phyloP scores from a whole-genome alignment of 2,797 vertebrate species.

The Rallus crepitans region DNA sequence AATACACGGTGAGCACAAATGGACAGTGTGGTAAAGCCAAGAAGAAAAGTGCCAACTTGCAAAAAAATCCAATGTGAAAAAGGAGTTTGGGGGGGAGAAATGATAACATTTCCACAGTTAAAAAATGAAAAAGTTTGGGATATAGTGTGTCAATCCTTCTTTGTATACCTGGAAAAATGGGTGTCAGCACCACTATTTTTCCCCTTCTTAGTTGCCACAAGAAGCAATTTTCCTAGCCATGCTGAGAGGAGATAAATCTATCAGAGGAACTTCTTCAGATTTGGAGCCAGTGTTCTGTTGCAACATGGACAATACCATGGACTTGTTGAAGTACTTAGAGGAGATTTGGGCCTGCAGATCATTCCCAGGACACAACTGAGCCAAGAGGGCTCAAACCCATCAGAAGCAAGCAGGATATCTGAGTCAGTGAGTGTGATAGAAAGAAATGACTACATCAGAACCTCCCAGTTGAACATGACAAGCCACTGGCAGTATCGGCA shows the following conservation, averaged over 20 bases:
- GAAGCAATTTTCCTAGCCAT: neutral
- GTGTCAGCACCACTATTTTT: neutral
- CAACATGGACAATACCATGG: neutral
- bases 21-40: neutral
- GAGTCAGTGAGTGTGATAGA: conserved; percentile 34
- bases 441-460: conserved; percentile 10
- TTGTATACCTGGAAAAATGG: conserved; percentile 11
- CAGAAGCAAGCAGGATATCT: neutral
- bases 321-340: neutral
- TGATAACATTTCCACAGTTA: neutral
- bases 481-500: neutral
- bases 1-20: neutral
- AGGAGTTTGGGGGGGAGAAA: neutral
- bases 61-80: conserved; percentile 10
- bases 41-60: conserved; percentile 29
- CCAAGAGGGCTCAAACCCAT: neutral
- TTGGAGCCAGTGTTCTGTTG: neutral
- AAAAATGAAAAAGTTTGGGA: neutral
- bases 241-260: neutral
- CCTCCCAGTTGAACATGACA: neutral
- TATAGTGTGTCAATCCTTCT: neutral
- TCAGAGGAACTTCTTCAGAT: neutral
- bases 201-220: neutral
- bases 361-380: neutral
- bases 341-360: neutral